Percentiles rank a stretch among this genome's conserved stretches.
Evolutionary conservation across 2,888 invertebrate species (phyloP).

Genomic region (Pseudococcus longispinus): DNA sequence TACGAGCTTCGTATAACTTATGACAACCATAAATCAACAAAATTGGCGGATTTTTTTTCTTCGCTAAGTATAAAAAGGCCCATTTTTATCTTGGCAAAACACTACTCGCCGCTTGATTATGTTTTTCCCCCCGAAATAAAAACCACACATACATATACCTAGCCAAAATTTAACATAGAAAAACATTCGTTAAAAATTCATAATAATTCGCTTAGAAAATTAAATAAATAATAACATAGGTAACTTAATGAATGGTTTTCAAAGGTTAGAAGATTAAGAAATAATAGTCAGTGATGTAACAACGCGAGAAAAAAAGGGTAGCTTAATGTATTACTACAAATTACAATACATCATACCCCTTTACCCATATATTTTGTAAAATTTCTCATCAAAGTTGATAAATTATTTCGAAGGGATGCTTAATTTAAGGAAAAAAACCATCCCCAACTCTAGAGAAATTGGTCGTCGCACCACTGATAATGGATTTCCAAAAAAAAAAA

Average conservation of each 20-base stretch:
- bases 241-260: constrained; percentile 15
- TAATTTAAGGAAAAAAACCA: too few relatives aligned
- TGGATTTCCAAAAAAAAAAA: neutral
- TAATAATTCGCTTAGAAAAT: neutral
- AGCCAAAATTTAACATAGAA: neutral
- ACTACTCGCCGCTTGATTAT: neutral
- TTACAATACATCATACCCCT: too few relatives aligned
- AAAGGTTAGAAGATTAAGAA: constrained; percentile 21
- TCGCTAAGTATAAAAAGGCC: neutral
- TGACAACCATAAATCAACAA: constrained; percentile 6
- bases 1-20: neutral
- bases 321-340: too few relatives aligned
- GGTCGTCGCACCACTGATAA: neutral
- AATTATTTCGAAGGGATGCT: too few relatives aligned
- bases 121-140: too few relatives aligned
- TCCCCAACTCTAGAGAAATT: neutral
- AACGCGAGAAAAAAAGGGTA: neutral
- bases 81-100: neutral
- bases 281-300: neutral
- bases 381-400: too few relatives aligned
- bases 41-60: neutral
- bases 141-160: neutral
- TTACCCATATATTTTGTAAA: too few relatives aligned
- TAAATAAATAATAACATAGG: constrained; percentile 24
- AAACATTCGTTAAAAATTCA: neutral